Conservation (phyloP, 2,113 vertebrate species). For the Gorsachius goisagi region DNA sequence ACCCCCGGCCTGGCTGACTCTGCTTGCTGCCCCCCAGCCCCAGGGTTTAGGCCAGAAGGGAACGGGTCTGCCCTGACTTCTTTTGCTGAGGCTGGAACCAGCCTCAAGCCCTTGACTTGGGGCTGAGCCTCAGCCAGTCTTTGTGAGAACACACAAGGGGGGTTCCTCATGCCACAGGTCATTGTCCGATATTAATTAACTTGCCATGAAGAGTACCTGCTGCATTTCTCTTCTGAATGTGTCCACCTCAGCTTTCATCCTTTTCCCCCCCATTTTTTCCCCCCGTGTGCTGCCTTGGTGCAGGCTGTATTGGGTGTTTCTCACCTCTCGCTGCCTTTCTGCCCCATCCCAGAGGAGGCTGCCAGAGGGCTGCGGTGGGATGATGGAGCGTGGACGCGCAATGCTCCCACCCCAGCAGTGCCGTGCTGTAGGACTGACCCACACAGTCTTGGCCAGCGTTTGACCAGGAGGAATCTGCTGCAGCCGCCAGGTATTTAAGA, state of each 20-base stretch:
- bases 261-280: neutral
- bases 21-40: too few species aligned
- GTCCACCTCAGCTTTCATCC: neutral
- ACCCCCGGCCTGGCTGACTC: neutral
- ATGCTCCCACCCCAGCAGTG: neutral
- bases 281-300: neutral
- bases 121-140: neutral
- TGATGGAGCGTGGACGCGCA: accelerated
- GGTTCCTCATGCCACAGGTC: neutral
- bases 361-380: neutral
- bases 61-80: neutral
- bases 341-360: neutral
- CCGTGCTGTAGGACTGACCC: accelerated
- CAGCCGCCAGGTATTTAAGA: neutral
- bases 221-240: neutral
- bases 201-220: neutral
- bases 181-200: neutral
- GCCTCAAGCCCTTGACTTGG: accelerated
- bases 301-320: accelerated
- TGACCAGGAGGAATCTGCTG: neutral
- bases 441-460: accelerated
- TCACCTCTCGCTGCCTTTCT: neutral
- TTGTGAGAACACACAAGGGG: accelerated
- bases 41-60: neutral
- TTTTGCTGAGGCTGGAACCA: neutral